Conservation (phyloP, 2,797 vertebrate genomes). For the Schizopygopsis pylzovi region DNA sequence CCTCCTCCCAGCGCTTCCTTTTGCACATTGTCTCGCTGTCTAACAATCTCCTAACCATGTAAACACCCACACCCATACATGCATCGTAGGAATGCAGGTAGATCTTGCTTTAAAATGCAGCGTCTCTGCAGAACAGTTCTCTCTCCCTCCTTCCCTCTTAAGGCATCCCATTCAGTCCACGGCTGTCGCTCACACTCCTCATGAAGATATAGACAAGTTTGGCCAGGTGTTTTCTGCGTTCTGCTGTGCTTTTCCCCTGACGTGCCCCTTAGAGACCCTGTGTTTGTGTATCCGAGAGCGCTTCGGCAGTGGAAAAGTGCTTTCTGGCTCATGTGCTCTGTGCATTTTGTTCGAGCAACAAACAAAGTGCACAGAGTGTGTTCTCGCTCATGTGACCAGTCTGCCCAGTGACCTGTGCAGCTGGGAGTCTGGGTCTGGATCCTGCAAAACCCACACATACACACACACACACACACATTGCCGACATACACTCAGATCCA, state of each 20-base stretch:
- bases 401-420: constrained; percentile 45
- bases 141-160: constrained; percentile 57
- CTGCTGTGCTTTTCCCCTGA: constrained; percentile 21
- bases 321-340: constrained; percentile 3
- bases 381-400: constrained; percentile 31
- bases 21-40: constrained; percentile 27
- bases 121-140: constrained; percentile 1
- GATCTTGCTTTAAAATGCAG: constrained; percentile 17
- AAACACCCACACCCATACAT: constrained; percentile 35
- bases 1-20: constrained; percentile 28
- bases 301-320: not conserved
- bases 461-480: not conserved
- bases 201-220: not conserved
- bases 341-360: not conserved
- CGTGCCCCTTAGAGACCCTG: constrained; percentile 18
- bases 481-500: constrained; percentile 24
- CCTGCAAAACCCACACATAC: not conserved
- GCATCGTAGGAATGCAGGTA: constrained; percentile 41
- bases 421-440: constrained; percentile 23
- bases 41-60: constrained; percentile 22
- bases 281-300: constrained; percentile 1
- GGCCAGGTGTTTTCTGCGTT: not conserved
- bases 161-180: constrained; percentile 29
- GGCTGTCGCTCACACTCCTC: not conserved
- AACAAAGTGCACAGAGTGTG: constrained; percentile 2